Percentiles rank a stretch among this genome's conserved stretches.
Evolutionary conservation across 2,113 vertebrate genomes (phyloP).

Genomic region (Halcyon senegalensis): DNA sequence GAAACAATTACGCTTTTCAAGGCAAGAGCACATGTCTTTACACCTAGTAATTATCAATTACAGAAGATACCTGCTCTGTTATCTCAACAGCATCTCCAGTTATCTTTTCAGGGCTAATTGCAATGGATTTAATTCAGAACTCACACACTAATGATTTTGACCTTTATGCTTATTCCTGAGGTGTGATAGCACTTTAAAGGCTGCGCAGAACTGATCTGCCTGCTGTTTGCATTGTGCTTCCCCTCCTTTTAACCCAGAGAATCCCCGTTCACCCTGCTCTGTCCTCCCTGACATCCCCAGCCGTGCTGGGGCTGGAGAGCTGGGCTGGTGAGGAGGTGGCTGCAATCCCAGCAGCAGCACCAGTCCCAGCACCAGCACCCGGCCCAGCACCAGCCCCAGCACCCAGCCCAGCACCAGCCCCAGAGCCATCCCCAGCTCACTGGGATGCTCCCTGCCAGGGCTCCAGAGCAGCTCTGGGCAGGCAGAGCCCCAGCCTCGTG

Average conservation of each 20-base stretch:
- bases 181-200: neutral
- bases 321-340: neutral
- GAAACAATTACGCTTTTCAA: constrained; percentile 62
- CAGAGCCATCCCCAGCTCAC: neutral
- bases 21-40: constrained; percentile 12
- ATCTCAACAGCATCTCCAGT: constrained; percentile 61
- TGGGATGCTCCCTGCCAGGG: neutral
- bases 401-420: neutral
- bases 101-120: constrained; percentile 60
- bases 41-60: constrained; percentile 65
- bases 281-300: neutral
- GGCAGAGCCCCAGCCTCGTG: neutral
- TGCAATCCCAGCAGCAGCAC: neutral
- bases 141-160: constrained; percentile 49
- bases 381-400: neutral
- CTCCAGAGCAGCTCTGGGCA: neutral
- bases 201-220: neutral
- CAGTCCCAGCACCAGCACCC: neutral
- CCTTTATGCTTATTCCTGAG: constrained; percentile 29
- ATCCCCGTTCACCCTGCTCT: accelerated
- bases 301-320: neutral
- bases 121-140: constrained; percentile 43
- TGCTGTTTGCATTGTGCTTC: neutral
- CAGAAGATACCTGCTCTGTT: constrained; percentile 47
- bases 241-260: neutral